Evolutionary conservation across 2,113 vertebrate species (phyloP).

Genomic region (Phrynosoma platyrhinos): DNA sequence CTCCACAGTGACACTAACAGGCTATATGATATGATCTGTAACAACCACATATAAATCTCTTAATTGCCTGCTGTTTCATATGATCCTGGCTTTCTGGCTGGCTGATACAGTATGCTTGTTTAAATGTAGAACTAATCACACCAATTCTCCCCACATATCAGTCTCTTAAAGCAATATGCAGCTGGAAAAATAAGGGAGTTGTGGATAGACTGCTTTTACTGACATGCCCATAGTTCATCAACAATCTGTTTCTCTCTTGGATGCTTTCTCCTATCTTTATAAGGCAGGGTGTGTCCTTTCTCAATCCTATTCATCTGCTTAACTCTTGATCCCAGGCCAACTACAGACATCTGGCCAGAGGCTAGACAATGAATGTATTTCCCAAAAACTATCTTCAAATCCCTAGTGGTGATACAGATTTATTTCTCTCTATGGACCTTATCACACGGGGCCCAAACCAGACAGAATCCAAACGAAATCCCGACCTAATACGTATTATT

Average conservation of each 20-base stretch:
- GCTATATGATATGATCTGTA: neutral
- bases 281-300: neutral
- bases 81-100: neutral
- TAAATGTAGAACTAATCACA: neutral
- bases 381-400: neutral
- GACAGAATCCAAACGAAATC: no score
- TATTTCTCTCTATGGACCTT: rapidly evolving
- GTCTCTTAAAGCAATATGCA: rapidly evolving
- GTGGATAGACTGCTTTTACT: rapidly evolving
- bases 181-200: rapidly evolving
- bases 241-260: neutral
- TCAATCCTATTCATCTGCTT: neutral
- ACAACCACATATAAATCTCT: neutral
- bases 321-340: neutral
- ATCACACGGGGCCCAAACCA: no score
- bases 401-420: neutral
- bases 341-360: neutral
- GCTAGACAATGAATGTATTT: neutral
- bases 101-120: neutral
- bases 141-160: rapidly evolving
- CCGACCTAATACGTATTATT: no score
- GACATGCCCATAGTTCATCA: neutral
- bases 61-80: neutral
- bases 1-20: neutral
- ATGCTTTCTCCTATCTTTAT: neutral